phyloP scores from a whole-genome alignment of 2,113 vertebrate species.

The Odontesthes bonariensis region DNA sequence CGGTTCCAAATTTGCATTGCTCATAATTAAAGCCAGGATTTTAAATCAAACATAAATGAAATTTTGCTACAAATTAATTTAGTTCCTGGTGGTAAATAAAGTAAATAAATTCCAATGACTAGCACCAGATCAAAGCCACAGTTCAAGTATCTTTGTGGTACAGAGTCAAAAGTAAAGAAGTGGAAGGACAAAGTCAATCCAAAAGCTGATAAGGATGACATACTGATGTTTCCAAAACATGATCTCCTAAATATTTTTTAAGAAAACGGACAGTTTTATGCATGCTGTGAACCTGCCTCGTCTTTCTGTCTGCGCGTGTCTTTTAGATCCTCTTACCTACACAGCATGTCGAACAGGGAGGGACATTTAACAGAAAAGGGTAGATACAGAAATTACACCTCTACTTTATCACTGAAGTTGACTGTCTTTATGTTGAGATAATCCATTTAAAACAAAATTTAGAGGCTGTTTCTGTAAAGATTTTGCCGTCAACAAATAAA shows the following conservation, averaged over 20 bases:
- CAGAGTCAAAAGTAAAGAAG: constrained; percentile 26
- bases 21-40: not conserved
- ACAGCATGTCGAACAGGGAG: constrained; percentile 12
- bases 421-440: not conserved
- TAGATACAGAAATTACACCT: not conserved
- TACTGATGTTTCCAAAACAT: constrained; percentile 5
- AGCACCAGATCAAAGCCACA: constrained; percentile 9
- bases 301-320: constrained; percentile 1
- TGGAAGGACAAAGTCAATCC: constrained; percentile 18
- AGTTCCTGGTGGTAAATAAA: not conserved
- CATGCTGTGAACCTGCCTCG: constrained; percentile 4
- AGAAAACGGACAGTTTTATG: constrained; percentile 10
- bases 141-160: constrained; percentile 8
- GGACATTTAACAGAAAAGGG: constrained; percentile 1
- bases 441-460: not conserved
- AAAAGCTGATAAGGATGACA: not conserved
- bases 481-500: not conserved
- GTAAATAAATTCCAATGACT: constrained; percentile 18
- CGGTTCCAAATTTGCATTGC: not conserved
- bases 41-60: constrained; percentile 10
- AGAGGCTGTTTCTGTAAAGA: not conserved
- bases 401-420: not conserved
- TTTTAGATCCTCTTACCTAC: constrained; percentile 13
- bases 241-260: constrained; percentile 18
- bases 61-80: not conserved